Evolutionary conservation across 2,888 invertebrate species (phyloP).

Genomic region (Nezara viridula): DNA sequence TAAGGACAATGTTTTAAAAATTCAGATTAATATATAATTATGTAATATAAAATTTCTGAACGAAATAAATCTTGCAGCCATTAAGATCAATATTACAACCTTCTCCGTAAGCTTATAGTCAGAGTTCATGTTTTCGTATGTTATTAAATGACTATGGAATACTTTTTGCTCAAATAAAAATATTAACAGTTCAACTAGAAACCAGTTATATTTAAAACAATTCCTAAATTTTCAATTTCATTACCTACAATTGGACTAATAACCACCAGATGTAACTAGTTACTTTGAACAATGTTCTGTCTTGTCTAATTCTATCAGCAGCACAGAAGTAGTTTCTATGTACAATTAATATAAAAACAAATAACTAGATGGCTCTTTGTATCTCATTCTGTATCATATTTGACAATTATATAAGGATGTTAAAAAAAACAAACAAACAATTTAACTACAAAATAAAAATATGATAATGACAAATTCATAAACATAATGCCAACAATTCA

Average conservation of each 20-base stretch:
- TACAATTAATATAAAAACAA: conserved; percentile 31
- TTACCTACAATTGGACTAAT: conserved; percentile 31
- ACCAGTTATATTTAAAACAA: conserved; percentile 8
- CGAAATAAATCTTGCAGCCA: neutral
- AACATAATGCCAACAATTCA: neutral
- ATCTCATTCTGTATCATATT: neutral
- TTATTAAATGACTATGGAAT: neutral
- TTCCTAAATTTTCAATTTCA: neutral
- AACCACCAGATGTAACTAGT: conserved; percentile 41
- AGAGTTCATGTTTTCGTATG: neutral
- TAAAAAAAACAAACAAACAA: neutral
- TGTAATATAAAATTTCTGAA: conserved; percentile 20
- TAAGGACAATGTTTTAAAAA: conserved; percentile 9
- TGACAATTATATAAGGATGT: neutral
- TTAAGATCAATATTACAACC: neutral
- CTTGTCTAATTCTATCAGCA: neutral
- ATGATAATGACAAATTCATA: neutral
- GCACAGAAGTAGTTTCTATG: conserved; percentile 44
- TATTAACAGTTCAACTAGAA: neutral
- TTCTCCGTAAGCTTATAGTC: neutral
- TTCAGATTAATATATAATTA: conserved; percentile 18
- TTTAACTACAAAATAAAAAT: neutral
- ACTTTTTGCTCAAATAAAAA: neutral
- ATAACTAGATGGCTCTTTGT: conserved; percentile 46
- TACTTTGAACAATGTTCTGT: neutral